A percentile compares a stretch with the other conserved stretches of the same genome.
Conservation (phyloP, 2,888 invertebrate genomes). For the Fragum fragum region DNA sequence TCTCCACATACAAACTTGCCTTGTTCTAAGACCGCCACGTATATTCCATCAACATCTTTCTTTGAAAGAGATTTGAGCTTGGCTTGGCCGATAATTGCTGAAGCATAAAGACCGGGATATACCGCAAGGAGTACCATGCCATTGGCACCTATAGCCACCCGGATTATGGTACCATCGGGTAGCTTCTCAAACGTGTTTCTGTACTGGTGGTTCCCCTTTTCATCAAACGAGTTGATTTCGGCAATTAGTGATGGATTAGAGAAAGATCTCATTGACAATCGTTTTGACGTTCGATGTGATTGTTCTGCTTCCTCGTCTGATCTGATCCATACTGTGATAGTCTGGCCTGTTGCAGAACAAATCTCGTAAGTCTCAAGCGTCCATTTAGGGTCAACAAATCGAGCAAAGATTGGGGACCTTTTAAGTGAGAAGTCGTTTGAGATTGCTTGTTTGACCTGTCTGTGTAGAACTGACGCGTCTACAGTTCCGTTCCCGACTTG, state of each 20-base stretch:
- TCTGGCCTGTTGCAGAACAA: slow-evolving; percentile 54
- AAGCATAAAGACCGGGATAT: slow-evolving; percentile 61
- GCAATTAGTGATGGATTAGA: slow-evolving; percentile 50
- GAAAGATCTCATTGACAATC: slow-evolving; percentile 57
- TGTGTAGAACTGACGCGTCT: slow-evolving; percentile 48
- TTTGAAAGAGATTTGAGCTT: slow-evolving; percentile 58
- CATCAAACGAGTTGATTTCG: slow-evolving; percentile 61
- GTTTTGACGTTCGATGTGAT: slow-evolving; percentile 56
- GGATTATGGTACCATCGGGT: slow-evolving; percentile 60
- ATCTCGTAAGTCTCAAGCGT: slow-evolving; percentile 65
- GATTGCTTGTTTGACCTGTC: slow-evolving; percentile 50
- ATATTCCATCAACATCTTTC: slow-evolving; percentile 63
- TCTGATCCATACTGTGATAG: slow-evolving; percentile 62
- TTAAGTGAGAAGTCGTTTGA: slow-evolving; percentile 64
- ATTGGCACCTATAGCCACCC: slow-evolving; percentile 58
- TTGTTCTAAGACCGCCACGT: slow-evolving; percentile 58
- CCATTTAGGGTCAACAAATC: slow-evolving; percentile 66
- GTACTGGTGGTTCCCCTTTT: slow-evolving; percentile 57
- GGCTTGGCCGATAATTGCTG: slow-evolving; percentile 55
- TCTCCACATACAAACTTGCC: slow-evolving; percentile 64
- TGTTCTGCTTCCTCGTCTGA: slow-evolving; percentile 59
- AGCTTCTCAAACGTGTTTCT: slow-evolving; percentile 58
- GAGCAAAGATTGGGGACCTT: slow-evolving; percentile 58
- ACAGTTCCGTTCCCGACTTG: slow-evolving; percentile 36
- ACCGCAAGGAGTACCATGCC: slow-evolving; percentile 59